Percentiles rank a stretch among this genome's conserved stretches.
phyloP scores from a whole-genome alignment of 2,797 vertebrate species.

The Sebastes aleutianus region DNA sequence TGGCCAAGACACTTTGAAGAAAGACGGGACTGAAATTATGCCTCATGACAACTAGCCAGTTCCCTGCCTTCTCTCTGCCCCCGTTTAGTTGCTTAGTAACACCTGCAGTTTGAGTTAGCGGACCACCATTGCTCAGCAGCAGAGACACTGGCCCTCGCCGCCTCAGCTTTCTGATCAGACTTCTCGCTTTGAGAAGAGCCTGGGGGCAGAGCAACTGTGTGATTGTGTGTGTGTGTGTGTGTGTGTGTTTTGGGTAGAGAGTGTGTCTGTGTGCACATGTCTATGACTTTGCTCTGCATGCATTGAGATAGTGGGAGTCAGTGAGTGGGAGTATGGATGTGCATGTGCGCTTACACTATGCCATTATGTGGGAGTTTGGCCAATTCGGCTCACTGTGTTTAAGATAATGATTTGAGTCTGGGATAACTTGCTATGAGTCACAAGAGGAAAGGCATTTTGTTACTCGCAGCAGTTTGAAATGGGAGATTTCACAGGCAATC shows the following conservation, averaged over 20 bases:
- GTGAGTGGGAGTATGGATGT: constrained; percentile 73
- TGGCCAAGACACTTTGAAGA: constrained; percentile 66
- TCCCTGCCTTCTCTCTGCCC: constrained; percentile 75
- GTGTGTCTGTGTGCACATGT: constrained; percentile 45
- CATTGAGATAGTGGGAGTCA: constrained; percentile 59
- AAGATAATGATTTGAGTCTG: constrained; percentile 72
- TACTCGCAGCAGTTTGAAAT: constrained; percentile 49
- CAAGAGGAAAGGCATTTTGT: constrained; percentile 58
- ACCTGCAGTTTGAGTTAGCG: constrained; percentile 79
- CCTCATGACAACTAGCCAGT: constrained; percentile 76
- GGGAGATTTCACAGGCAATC: constrained; percentile 27
- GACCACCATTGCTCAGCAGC: constrained; percentile 71
- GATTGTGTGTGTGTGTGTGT: constrained; percentile 5
- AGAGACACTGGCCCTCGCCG: constrained; percentile 59
- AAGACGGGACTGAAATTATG: constrained; percentile 71
- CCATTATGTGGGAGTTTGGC: constrained; percentile 77
- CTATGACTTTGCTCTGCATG: constrained; percentile 51
- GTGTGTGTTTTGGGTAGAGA: constrained; percentile 22
- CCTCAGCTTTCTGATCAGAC: constrained; percentile 71
- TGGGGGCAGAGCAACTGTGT: constrained; percentile 49
- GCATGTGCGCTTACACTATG: constrained; percentile 70
- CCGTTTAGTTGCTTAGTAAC: constrained; percentile 87
- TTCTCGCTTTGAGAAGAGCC: constrained; percentile 67
- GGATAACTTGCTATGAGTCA: constrained; percentile 73
- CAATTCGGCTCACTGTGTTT: constrained; percentile 65